Evolutionary conservation across 2,888 invertebrate genomes (phyloP).

Genomic region (Philereme transversata): DNA sequence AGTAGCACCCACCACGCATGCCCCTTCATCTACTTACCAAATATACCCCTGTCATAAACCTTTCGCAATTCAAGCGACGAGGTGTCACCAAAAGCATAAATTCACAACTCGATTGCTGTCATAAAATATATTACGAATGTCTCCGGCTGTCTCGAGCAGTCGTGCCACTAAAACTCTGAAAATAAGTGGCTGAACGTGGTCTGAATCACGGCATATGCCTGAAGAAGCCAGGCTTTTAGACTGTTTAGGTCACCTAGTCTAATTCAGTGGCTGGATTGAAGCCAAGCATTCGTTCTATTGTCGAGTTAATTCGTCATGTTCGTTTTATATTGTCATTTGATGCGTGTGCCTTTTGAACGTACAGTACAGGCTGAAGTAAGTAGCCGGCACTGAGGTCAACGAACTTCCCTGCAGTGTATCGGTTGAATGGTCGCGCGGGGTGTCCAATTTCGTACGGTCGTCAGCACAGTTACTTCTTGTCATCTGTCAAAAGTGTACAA

Average conservation of each 20-base stretch:
- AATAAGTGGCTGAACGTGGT: slow-evolving; percentile 20
- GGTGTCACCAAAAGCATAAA: slow-evolving; percentile 34
- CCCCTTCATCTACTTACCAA: slow-evolving; percentile 2
- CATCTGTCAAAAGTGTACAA: slow-evolving; percentile 50
- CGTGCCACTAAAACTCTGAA: slow-evolving; percentile 23
- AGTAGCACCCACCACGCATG: slow-evolving; percentile 3
- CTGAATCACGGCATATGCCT: slow-evolving; percentile 34
- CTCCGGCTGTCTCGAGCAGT: slow-evolving; percentile 12
- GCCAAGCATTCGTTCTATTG: slow-evolving; percentile 80
- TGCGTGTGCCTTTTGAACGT: slow-evolving; percentile 54
- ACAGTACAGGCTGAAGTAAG: slow-evolving; percentile 47
- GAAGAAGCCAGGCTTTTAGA: slow-evolving; percentile 43
- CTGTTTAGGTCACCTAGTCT: slow-evolving; percentile 64
- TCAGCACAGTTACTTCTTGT: slow-evolving; percentile 47
- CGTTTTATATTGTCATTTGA: slow-evolving; percentile 63
- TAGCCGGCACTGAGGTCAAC: slow-evolving; percentile 55
- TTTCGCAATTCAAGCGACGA: slow-evolving; percentile 24
- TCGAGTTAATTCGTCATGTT: slow-evolving; percentile 60
- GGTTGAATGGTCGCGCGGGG: slow-evolving; percentile 56
- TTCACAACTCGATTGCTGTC: slow-evolving; percentile 22
- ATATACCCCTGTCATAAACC: slow-evolving; percentile 27
- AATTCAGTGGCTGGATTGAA: slow-evolving; percentile 74
- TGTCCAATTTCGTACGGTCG: slow-evolving; percentile 55
- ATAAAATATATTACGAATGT: slow-evolving; percentile 30
- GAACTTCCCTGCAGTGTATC: slow-evolving; percentile 64